These are phyloP conservation scores for Salvator merianae DNA, from an alignment of 2,113 vertebrate genomes.

Conservation along the genomic window DNA sequence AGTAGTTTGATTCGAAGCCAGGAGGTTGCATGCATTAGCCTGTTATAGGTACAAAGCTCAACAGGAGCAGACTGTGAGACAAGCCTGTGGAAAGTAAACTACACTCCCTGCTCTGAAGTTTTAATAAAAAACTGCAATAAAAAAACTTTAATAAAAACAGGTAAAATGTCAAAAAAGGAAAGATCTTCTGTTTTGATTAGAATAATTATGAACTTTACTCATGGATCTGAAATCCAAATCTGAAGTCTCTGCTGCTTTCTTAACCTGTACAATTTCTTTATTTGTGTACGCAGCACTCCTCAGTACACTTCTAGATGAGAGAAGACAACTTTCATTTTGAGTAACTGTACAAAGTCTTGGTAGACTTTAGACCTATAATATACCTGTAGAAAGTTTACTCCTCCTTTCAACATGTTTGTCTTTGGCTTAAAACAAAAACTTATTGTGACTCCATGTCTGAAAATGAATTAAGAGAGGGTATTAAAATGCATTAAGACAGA, in stretches of 20 bases:
- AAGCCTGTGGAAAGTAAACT: neutral
- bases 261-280: neutral
- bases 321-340: neutral
- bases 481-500: too few species aligned
- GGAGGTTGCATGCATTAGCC: neutral
- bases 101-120: neutral
- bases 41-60: conserved; percentile 5
- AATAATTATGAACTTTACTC: neutral
- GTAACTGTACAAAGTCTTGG: too few species aligned
- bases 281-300: neutral
- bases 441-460: too few species aligned
- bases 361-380: too few species aligned
- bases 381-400: too few species aligned
- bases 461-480: too few species aligned
- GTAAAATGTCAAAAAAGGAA: too few species aligned
- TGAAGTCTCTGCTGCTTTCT: neutral
- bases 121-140: neutral
- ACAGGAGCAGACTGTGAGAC: neutral
- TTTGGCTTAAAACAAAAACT: too few species aligned
- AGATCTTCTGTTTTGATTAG: neutral
- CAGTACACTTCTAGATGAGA: neutral
- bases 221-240: neutral
- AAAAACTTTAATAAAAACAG: neutral
- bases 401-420: too few species aligned
- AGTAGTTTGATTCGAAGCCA: conserved; percentile 11